Evolutionary conservation across 2,797 vertebrate species (phyloP).

Genomic region (Coreius guichenoti): DNA sequence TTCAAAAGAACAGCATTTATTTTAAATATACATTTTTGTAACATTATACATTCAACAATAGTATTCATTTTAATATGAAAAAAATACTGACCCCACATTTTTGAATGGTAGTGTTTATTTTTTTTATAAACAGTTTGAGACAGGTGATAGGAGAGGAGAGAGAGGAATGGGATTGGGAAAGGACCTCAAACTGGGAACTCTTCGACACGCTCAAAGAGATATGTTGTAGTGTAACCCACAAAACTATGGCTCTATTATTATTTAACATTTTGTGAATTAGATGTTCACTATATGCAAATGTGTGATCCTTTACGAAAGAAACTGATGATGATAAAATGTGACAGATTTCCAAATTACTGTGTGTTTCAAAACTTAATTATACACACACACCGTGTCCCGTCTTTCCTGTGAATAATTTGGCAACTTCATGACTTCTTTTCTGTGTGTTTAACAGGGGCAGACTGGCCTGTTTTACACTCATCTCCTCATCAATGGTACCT

Average conservation of each 20-base stretch:
- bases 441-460: conserved; percentile 68
- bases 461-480: conserved; percentile 75
- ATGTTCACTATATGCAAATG: background rate
- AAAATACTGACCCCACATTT: background rate
- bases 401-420: conserved; percentile 75
- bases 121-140: background rate
- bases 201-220: background rate
- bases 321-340: background rate
- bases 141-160: background rate
- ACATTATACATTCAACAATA: no score
- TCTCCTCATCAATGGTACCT: conserved; percentile 77
- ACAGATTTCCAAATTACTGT: conserved; percentile 12
- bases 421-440: conserved; percentile 79
- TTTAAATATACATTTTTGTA: no score
- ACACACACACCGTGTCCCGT: conserved; percentile 63
- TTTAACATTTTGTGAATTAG: background rate
- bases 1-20: no score
- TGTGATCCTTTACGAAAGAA: background rate
- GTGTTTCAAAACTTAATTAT: conserved; percentile 68
- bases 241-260: background rate
- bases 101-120: background rate
- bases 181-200: background rate
- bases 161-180: background rate
- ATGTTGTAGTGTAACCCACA: background rate
- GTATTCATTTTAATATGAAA: background rate